phyloP scores from a whole-genome alignment of 2,113 vertebrate genomes.

The Anoplopoma fimbria region DNA sequence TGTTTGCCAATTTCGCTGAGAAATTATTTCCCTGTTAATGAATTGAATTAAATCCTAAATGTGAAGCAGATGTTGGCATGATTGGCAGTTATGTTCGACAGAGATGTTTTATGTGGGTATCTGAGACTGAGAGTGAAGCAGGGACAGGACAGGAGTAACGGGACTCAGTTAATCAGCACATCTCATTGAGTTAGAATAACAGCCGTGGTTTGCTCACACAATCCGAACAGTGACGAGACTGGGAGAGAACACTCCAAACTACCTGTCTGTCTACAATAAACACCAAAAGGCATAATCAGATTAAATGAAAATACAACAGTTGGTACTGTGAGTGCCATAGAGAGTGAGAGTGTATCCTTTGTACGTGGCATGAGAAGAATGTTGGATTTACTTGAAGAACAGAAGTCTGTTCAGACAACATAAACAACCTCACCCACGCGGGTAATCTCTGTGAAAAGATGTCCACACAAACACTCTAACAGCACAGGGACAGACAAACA shows the following conservation, averaged over 20 bases:
- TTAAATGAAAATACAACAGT: background rate
- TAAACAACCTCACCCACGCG: background rate
- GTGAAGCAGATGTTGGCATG: too few relatives aligned
- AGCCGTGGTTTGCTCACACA: background rate
- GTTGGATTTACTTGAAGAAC: conserved; percentile 1
- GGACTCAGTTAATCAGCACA: background rate
- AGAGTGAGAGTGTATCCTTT: background rate
- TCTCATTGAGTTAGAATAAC: background rate
- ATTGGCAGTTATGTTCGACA: background rate
- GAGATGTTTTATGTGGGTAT: background rate
- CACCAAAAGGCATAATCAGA: background rate
- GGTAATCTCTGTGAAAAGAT: background rate
- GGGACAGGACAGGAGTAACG: background rate
- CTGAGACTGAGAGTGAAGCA: background rate
- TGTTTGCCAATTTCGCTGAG: too few relatives aligned
- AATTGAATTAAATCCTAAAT: too few relatives aligned
- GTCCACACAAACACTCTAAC: background rate
- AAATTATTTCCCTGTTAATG: too few relatives aligned
- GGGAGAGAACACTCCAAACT: background rate
- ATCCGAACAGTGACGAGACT: background rate
- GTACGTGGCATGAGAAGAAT: background rate
- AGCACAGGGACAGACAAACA: conserved; percentile 16
- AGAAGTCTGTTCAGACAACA: background rate
- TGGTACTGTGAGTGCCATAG: background rate
- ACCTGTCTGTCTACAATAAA: background rate